Conservation (phyloP, 2,888 invertebrate species). For the Eurytoma adleriae region DNA sequence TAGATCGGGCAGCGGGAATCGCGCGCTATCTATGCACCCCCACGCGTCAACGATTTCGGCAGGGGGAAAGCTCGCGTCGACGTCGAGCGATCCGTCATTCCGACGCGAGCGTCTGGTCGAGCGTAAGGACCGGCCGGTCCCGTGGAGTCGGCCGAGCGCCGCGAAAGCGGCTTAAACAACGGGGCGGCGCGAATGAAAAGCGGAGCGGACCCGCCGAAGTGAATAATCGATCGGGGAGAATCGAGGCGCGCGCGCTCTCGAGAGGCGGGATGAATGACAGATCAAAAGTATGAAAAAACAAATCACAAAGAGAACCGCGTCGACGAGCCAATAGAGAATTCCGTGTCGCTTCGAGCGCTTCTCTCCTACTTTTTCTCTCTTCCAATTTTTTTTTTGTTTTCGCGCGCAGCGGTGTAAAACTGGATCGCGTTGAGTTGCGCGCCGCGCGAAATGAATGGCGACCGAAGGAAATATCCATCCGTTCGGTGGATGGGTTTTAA, state of each 20-base stretch:
- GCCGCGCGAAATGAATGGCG: background rate
- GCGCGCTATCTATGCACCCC: no score
- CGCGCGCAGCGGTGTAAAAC: constrained; percentile 24
- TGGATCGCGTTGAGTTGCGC: background rate
- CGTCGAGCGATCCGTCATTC: constrained; percentile 1
- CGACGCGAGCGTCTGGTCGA: background rate
- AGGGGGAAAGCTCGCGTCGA: background rate
- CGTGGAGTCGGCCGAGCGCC: constrained; percentile 7
- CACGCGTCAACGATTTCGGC: no score
- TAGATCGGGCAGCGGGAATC: no score
- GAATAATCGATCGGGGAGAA: constrained; percentile 42
- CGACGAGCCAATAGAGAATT: background rate
- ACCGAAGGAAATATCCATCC: background rate
- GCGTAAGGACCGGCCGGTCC: background rate
- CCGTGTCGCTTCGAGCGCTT: constrained; percentile 5
- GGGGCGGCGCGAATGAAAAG: constrained; percentile 8
- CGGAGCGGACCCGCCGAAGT: background rate
- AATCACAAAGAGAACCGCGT: background rate
- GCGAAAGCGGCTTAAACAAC: background rate
- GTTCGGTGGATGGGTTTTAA: constrained; percentile 26
- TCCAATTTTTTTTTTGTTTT: background rate
- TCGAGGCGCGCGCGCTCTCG: background rate
- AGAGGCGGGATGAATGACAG: constrained; percentile 20
- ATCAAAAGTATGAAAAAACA: constrained; percentile 29
- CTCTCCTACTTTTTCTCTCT: background rate